phyloP scores from a whole-genome alignment of 2,113 vertebrate genomes.

The Cheirogaleus medius region DNA sequence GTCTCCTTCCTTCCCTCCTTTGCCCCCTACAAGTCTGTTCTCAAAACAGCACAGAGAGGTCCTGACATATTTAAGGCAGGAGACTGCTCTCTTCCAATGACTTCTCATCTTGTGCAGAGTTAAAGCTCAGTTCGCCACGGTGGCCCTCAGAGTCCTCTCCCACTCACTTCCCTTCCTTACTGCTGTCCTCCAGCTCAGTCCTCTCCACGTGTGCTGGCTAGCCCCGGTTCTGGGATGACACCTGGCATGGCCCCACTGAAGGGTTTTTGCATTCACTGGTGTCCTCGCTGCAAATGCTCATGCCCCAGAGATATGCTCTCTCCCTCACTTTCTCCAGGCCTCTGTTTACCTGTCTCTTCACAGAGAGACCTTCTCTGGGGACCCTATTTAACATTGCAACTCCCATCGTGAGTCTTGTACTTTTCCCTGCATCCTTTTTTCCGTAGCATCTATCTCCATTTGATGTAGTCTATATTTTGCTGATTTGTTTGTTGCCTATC shows the following conservation, averaged over 20 bases:
- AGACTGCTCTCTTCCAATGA: neutral
- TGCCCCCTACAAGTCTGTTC: neutral
- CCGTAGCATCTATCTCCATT: neutral
- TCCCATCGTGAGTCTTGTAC: neutral
- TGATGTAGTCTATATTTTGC: neutral
- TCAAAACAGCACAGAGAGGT: neutral
- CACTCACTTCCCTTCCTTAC: neutral
- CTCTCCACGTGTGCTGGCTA: no score
- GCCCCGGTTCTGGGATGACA: neutral
- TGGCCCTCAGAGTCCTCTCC: neutral
- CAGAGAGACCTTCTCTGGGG: neutral
- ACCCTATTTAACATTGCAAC: neutral
- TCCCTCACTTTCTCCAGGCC: neutral
- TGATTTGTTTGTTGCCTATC: neutral
- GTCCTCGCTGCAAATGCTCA: neutral
- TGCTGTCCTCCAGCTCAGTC: neutral
- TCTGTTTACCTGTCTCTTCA: neutral
- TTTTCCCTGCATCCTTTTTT: neutral
- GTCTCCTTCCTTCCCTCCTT: neutral
- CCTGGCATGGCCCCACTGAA: rapidly evolving
- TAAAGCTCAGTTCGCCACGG: neutral
- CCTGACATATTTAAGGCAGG: neutral
- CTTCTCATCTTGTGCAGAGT: neutral
- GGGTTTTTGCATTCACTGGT: neutral
- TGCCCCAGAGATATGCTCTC: neutral